These are phyloP conservation scores for Alloplasta piceator DNA, from an alignment of 2,888 invertebrate genomes.

Conservation along the genomic window DNA sequence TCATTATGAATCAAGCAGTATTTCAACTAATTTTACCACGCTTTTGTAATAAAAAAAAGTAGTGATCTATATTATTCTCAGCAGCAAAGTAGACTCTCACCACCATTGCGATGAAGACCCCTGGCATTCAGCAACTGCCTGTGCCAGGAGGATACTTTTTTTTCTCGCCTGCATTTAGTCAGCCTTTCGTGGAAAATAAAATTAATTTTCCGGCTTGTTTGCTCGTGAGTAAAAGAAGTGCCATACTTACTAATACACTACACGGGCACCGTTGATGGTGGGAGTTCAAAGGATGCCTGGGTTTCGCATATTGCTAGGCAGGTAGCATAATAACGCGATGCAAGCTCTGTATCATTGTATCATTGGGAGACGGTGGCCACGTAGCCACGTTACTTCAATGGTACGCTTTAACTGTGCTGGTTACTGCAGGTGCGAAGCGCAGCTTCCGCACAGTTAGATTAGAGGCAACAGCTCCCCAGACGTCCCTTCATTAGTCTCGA, in stretches of 20 bases:
- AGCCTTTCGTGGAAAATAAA: conserved; percentile 63
- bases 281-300: conserved; percentile 40
- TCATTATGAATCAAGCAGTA: no score
- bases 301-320: conserved; percentile 34
- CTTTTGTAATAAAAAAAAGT: background rate
- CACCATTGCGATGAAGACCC: conserved; percentile 40
- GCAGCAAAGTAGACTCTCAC: background rate
- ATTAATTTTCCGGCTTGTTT: conserved; percentile 70
- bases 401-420: conserved; percentile 48
- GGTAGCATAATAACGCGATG: conserved; percentile 44
- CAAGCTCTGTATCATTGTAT: conserved; percentile 63
- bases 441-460: conserved; percentile 78
- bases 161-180: conserved; percentile 2
- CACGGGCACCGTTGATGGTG: background rate
- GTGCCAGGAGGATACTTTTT: conserved; percentile 38
- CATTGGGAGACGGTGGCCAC: conserved; percentile 61
- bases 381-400: conserved; percentile 67
- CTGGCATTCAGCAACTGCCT: conserved; percentile 49
- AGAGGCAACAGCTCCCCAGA: conserved; percentile 80
- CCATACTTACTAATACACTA: conserved; percentile 27
- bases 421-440: conserved; percentile 55
- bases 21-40: background rate
- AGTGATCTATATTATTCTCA: background rate
- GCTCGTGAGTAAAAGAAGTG: conserved; percentile 46
- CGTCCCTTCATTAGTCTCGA: conserved; percentile 79